Evolutionary conservation across 2,797 vertebrate species (phyloP).

Genomic region (Hirundo rustica): DNA sequence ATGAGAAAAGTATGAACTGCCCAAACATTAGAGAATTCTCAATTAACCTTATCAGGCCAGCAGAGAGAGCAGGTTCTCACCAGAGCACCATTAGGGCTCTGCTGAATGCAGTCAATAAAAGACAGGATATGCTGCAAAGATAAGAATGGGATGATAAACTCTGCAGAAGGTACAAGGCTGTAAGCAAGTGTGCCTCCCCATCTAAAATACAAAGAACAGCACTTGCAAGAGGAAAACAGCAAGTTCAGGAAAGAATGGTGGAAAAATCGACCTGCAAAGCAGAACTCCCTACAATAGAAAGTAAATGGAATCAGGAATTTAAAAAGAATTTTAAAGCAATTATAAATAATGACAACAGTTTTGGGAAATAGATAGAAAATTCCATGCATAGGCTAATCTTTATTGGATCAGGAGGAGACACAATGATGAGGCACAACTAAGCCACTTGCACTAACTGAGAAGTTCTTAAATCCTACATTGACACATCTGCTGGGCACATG

Average conservation of each 20-base stretch:
- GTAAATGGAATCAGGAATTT: neutral
- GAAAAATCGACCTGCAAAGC: accelerated
- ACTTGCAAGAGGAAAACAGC: neutral
- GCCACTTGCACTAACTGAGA: neutral
- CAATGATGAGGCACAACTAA: neutral
- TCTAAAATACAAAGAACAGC: neutral
- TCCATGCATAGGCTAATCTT: neutral
- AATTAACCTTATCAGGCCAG: slow-evolving; percentile 42
- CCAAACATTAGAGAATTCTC: slow-evolving; percentile 7
- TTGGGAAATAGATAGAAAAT: neutral
- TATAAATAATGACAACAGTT: neutral
- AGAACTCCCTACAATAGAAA: neutral
- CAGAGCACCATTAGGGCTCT: neutral
- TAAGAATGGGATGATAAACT: slow-evolving; percentile 17
- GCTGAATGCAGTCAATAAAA: slow-evolving; percentile 31
- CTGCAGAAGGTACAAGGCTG: neutral
- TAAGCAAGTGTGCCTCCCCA: neutral
- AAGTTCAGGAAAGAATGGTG: neutral
- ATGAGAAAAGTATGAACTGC: slow-evolving; percentile 3
- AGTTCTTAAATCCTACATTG: neutral
- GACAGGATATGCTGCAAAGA: neutral
- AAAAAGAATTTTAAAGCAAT: neutral
- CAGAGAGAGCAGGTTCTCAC: neutral
- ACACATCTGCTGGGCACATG: neutral
- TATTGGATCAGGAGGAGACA: neutral